Base-by-base conservation (phyloP, 2,113 vertebrate species). In the Burhinus oedicnemus region DNA sequence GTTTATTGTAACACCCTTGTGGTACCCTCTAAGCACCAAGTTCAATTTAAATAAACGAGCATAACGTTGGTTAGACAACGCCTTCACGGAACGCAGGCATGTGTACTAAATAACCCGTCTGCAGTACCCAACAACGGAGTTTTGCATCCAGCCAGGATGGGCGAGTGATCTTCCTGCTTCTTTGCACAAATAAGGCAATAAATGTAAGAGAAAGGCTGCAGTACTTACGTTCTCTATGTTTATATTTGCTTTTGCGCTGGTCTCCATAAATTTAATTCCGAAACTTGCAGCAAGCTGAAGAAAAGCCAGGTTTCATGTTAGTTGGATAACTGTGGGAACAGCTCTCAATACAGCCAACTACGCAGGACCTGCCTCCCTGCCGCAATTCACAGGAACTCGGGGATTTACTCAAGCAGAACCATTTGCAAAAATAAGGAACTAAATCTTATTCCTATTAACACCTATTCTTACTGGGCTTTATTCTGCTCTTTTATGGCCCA, bases 191-290 rank as follows among this genome's bases (percentile, higher is more conserved):
- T 0, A 8, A 12, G 10, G 12, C 15, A 42, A n/a, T 0, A 38
- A 5, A 9, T 0, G 8, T 0, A 13, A 11, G 15, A 19, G 27
- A 14, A 42, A 42, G 12, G 52, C 6, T 2, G 1, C 13, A 11
- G 29, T 94, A 98, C 99, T 98, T 96, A 99, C 99, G 3, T 99
- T 99, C 97, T 99, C 99, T 97, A 99, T 99, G 19, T 99, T 99
- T 95, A 99, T 99, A 95, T 99, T 99, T 83, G 99, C 98, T 98
- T 99, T 99, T 25, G 99, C 99, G 17, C 99, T 99, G 45, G 99
- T 99, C 98, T 99, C 99, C 99, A 99, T 99, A 97, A 99, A 99
- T 94, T 99, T 99, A 94, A 99, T 99, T 44, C 99, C 99, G 26
- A 99, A 99, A 94, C 99, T 99, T 17, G 98, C 97, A 12, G 99